Evolutionary conservation across 1,140 invertebrate species (phyloP).

Genomic region (Diprion similis): DNA sequence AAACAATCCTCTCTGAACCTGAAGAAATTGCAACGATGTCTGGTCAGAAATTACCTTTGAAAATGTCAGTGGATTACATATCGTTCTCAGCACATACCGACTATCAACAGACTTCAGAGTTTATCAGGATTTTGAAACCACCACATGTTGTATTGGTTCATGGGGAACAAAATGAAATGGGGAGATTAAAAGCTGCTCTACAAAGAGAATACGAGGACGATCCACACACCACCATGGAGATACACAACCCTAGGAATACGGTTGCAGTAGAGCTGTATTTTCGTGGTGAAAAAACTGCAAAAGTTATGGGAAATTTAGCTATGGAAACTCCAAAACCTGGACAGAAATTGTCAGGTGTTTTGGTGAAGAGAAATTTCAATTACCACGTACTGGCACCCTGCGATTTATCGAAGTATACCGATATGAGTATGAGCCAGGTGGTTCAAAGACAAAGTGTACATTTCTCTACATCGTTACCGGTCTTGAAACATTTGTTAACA

Average conservation of each 20-base stretch:
- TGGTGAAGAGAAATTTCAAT: constrained; percentile 98
- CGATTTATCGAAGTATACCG: constrained; percentile 96
- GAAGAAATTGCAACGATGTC: constrained; percentile 96
- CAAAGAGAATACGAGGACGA: constrained; percentile 94
- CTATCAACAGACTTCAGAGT: constrained; percentile 98
- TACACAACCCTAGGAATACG: constrained; percentile 97
- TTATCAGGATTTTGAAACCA: constrained; percentile 92
- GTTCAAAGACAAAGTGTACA: constrained; percentile 89
- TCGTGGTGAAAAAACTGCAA: constrained; percentile 96
- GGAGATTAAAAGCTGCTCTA: constrained; percentile 90
- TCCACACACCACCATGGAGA: constrained; percentile 83
- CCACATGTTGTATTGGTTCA: constrained; percentile 97
- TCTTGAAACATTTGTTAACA: constrained; percentile 83
- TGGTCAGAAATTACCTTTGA: constrained; percentile 94
- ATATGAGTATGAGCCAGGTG: constrained; percentile 92
- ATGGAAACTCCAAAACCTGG: constrained; percentile 81
- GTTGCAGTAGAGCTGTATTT: constrained; percentile 93
- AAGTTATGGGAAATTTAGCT: constrained; percentile 94
- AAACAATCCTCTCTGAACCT: constrained; percentile 96
- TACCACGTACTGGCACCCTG: constrained; percentile 93
- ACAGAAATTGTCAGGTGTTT: constrained; percentile 85
- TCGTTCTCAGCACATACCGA: constrained; percentile 99
- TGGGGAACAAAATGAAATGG: constrained; percentile 99
- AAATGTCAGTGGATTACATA: constrained; percentile 99
- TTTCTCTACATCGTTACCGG: constrained; percentile 79